phyloP scores from a whole-genome alignment of 1,140 invertebrate species.

The Drosophila cardini region DNA sequence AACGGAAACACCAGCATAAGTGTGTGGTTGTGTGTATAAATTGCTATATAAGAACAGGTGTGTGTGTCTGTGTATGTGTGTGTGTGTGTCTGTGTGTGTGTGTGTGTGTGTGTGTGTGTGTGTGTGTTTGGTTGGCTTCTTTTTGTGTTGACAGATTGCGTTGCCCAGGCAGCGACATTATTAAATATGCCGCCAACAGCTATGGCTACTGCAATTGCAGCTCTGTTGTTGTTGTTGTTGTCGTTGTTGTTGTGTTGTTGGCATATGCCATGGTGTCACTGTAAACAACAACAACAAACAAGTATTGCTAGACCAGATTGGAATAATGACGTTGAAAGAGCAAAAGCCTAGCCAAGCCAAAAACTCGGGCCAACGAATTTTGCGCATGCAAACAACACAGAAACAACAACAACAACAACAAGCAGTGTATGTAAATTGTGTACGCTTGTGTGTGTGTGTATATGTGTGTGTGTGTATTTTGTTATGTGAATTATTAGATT shows the following conservation, averaged over 20 bases:
- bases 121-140: conserved; percentile 18
- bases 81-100: conserved; percentile 4
- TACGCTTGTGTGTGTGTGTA: conserved; percentile 4
- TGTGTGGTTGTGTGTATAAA: neutral
- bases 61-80: conserved; percentile 1
- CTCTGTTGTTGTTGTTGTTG: conserved; percentile 6
- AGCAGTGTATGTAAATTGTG: conserved; percentile 7
- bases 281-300: conserved; percentile 42
- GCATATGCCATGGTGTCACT: conserved; percentile 42
- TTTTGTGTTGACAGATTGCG: conserved; percentile 26
- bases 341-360: conserved; percentile 29
- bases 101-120: too few relatives aligned
- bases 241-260: conserved; percentile 32
- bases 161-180: conserved; percentile 42
- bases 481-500: conserved; percentile 78
- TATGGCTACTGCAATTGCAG: conserved; percentile 10
- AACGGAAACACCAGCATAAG: conserved; percentile 4
- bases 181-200: conserved; percentile 36
- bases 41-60: neutral
- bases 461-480: conserved; percentile 23
- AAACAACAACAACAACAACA: conserved; percentile 17
- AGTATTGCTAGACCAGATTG: conserved; percentile 26
- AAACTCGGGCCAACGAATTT: conserved; percentile 37
- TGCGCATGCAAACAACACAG: conserved; percentile 48
- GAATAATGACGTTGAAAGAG: conserved; percentile 42